phyloP scores from a whole-genome alignment of 2,113 vertebrate species.

The Myanophis thanlyinensis region DNA sequence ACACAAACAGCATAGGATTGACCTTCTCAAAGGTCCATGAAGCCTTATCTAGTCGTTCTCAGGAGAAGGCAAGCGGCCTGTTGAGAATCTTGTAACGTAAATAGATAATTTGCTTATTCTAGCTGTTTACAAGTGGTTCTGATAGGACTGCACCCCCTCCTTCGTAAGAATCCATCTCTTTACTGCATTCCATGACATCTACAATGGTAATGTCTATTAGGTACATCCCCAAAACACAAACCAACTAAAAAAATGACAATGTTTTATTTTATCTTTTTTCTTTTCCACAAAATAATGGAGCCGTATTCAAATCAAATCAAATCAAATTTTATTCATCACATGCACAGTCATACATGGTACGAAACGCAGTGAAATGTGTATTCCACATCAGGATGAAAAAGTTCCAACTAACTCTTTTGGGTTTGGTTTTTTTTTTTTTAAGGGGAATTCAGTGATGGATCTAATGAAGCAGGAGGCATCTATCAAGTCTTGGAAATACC shows the following conservation, averaged over 20 bases:
- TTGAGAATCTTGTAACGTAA: neutral
- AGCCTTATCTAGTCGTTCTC: neutral
- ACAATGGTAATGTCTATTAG: neutral
- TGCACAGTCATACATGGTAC: no score
- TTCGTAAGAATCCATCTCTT: neutral
- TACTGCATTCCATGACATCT: neutral
- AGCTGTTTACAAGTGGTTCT: neutral
- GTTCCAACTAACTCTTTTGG: neutral
- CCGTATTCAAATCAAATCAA: no score
- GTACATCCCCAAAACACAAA: neutral
- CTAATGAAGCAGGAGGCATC: slow-evolving; percentile 93
- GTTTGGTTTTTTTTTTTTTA: neutral
- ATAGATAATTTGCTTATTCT: neutral
- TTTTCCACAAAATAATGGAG: neutral
- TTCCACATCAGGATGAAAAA: neutral
- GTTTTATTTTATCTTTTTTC: neutral
- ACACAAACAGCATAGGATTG: neutral
- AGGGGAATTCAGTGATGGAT: slow-evolving; percentile 99
- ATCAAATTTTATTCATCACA: no score
- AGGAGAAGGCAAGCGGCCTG: neutral
- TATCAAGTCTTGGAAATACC: slow-evolving; percentile 98
- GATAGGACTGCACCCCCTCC: neutral
- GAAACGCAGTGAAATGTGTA: no score
- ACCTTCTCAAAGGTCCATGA: neutral
- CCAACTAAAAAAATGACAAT: neutral